phyloP scores from a whole-genome alignment of 2,888 invertebrate genomes.

The Orchesella flavescens region DNA sequence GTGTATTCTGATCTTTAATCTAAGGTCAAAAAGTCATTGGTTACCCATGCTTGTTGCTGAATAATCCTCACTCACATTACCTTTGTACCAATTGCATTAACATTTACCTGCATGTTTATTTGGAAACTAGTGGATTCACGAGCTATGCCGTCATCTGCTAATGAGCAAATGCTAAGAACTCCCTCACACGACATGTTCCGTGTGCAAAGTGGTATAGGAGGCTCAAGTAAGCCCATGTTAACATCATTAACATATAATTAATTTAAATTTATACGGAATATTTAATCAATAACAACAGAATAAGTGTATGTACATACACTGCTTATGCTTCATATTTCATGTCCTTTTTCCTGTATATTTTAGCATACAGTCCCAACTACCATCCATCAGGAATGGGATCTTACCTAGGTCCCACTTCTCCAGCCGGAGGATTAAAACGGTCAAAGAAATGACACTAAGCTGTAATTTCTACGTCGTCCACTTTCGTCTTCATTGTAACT shows the following conservation, averaged over 20 bases:
- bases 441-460: constrained; percentile 33
- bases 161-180: background rate
- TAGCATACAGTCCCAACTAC: constrained; percentile 8
- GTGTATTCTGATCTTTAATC: too few species aligned
- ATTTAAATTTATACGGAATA: too few species aligned
- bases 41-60: too few species aligned
- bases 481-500: background rate
- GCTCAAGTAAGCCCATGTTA: background rate
- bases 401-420: background rate
- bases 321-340: too few species aligned
- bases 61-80: too few species aligned
- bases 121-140: background rate
- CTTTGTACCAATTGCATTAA: too few species aligned
- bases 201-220: background rate
- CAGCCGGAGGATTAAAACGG: background rate
- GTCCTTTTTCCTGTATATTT: background rate
- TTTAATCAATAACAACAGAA: too few species aligned
- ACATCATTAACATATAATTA: too few species aligned
- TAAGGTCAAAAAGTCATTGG: too few species aligned
- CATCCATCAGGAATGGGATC: constrained; percentile 28
- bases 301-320: too few species aligned
- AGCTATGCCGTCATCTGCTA: background rate
- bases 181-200: constrained; percentile 4
- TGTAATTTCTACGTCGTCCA: background rate
- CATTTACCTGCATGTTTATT: background rate